phyloP scores from a whole-genome alignment of 2,113 vertebrate species.

The Capreolus pygargus region DNA sequence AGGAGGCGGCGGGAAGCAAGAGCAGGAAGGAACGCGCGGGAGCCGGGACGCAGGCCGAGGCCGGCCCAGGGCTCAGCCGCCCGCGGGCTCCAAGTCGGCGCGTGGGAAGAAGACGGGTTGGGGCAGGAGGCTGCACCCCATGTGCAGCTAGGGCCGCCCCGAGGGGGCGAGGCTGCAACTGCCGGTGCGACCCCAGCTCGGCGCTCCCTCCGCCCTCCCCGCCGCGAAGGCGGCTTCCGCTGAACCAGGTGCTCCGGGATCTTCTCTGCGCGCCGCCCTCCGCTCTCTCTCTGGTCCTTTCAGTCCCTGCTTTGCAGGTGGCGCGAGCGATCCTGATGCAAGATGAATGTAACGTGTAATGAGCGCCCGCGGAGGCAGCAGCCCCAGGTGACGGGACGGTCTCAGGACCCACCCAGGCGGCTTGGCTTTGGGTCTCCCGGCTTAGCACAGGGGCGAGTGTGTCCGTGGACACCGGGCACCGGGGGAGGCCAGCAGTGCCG shows the following conservation, averaged over 20 bases:
- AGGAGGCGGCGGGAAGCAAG: background rate
- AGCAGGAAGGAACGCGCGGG: background rate
- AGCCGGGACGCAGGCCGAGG: background rate
- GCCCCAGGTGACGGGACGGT: background rate
- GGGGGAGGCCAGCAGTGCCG: background rate
- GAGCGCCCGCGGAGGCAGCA: background rate
- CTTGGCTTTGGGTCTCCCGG: background rate
- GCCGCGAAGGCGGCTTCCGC: accelerated
- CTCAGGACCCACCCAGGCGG: background rate
- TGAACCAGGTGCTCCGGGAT: accelerated
- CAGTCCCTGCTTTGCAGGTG: background rate
- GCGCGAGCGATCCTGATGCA: background rate
- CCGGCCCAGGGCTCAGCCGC: background rate
- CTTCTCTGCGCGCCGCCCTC: background rate
- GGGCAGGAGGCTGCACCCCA: background rate
- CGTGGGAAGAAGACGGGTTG: background rate
- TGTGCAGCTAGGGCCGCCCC: background rate
- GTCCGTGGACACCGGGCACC: background rate
- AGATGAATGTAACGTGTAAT: background rate
- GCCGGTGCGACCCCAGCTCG: background rate
- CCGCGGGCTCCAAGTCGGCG: background rate
- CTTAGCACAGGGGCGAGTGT: background rate
- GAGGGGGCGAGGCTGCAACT: background rate
- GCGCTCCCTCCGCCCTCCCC: background rate
- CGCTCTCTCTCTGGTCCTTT: background rate